Conservation (phyloP, 2,797 vertebrate genomes). For the Eulemur mongoz region DNA sequence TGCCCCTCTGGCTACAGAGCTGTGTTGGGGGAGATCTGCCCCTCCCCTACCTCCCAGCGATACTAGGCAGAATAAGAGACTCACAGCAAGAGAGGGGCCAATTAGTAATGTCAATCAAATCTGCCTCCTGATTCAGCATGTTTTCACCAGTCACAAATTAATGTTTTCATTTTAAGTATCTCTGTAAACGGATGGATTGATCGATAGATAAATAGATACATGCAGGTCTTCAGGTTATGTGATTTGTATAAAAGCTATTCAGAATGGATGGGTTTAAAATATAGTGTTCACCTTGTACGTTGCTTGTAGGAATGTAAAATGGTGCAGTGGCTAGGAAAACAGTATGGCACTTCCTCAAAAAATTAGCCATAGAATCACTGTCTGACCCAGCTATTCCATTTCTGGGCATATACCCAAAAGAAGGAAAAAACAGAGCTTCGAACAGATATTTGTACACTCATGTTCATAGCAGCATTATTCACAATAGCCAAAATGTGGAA, state of each 20-base stretch:
- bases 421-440: neutral
- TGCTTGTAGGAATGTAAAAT: neutral
- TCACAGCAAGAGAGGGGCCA: neutral
- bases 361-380: neutral
- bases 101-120: neutral
- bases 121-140: neutral
- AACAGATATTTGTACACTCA: neutral
- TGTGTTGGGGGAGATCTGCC: neutral
- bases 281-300: neutral
- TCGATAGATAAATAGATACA: neutral
- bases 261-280: neutral
- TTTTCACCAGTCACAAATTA: neutral
- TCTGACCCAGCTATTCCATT: neutral
- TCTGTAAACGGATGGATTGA: neutral
- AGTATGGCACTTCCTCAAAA: neutral
- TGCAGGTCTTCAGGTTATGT: neutral
- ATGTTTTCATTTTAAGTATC: neutral
- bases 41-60: rapidly evolving
- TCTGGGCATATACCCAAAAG: neutral
- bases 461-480: neutral
- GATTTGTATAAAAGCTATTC: neutral
- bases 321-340: neutral
- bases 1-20: neutral
- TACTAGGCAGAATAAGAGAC: neutral
- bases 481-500: neutral